A percentile compares a stretch with the other conserved stretches of the same genome.
Conservation (phyloP, 1,140 invertebrate species). For the Eufriesea mexicana region DNA sequence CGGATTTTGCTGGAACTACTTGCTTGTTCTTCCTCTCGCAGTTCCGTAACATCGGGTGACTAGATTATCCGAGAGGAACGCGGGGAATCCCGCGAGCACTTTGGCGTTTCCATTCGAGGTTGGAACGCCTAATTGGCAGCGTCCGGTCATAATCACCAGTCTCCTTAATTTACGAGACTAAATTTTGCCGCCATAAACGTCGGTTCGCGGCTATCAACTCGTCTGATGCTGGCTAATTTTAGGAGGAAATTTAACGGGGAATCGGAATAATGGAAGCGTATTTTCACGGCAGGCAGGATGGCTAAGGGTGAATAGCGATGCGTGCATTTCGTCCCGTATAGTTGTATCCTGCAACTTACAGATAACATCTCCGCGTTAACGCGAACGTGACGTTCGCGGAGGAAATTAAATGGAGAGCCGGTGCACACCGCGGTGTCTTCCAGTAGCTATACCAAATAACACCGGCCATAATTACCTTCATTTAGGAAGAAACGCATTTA, state of each 20-base stretch:
- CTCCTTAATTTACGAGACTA: constrained; percentile 14
- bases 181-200: neutral
- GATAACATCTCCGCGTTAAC: constrained; percentile 35
- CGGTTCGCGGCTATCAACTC: constrained; percentile 2
- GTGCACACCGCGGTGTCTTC: no score
- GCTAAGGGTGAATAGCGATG: neutral
- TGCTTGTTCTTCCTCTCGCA: constrained; percentile 18
- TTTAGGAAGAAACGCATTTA: constrained; percentile 32
- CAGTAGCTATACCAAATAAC: neutral
- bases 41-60: constrained; percentile 4
- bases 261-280: constrained; percentile 11
- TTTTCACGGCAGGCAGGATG: neutral
- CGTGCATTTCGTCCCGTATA: constrained; percentile 4
- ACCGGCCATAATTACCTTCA: constrained; percentile 37
- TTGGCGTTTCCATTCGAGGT: neutral
- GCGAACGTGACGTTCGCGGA: constrained; percentile 26
- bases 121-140: constrained; percentile 27
- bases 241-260: constrained; percentile 37
- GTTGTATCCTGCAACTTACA: constrained; percentile 38
- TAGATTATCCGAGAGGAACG: constrained; percentile 8
- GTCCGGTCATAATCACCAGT: constrained; percentile 5
- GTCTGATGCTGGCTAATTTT: constrained; percentile 12
- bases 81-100: neutral
- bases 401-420: constrained; percentile 40
- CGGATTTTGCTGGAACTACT: constrained; percentile 3